These are phyloP conservation scores for Hapalemur alaotrensis DNA, from an alignment of 2,797 vertebrate species.

Conservation along the genomic window DNA sequence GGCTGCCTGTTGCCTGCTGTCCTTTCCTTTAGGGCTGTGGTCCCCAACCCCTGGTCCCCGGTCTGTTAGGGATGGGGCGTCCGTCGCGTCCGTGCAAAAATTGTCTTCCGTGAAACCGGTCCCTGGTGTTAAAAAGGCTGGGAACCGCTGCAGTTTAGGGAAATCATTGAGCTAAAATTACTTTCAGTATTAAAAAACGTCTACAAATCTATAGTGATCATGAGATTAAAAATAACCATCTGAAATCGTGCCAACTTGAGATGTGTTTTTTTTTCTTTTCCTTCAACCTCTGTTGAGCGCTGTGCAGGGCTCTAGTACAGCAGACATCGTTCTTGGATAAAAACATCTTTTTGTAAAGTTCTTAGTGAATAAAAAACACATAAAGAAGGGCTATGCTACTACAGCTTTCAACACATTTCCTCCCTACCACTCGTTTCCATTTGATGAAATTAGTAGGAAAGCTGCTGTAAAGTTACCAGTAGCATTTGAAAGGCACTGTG, in stretches of 20 bases:
- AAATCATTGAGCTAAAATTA: not conserved
- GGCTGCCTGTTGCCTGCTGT: not conserved
- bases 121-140: no score
- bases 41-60: no score
- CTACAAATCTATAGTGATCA: not conserved
- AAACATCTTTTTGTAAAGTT: not conserved
- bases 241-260: not conserved
- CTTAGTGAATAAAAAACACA: not conserved
- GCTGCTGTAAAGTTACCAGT: not conserved
- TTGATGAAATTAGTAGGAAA: slow-evolving; percentile 27
- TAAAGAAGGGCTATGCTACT: not conserved
- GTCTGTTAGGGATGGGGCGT: no score
- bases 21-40: not conserved
- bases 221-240: not conserved
- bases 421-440: not conserved
- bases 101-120: no score
- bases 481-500: not conserved
- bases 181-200: not conserved
- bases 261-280: not conserved
- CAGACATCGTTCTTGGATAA: not conserved
- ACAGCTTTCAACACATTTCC: not conserved
- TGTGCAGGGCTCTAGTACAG: not conserved
- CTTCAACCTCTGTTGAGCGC: not conserved
- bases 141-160: not conserved
- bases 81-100: no score